Percentiles rank a stretch among this genome's conserved stretches.
Evolutionary conservation across 2,888 invertebrate species (phyloP).

Genomic region (Danaus chrysippus): DNA sequence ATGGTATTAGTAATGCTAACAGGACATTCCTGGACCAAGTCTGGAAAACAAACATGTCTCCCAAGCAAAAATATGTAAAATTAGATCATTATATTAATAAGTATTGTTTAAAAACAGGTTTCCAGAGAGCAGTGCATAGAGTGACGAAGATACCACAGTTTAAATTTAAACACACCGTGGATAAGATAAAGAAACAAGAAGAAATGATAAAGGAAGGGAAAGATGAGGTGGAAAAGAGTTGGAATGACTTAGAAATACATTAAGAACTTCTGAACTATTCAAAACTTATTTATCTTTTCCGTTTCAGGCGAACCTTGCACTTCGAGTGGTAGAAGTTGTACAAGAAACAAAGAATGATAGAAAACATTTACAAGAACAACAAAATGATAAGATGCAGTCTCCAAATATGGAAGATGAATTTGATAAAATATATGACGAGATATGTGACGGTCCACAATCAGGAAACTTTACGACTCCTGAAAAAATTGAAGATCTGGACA

Average conservation of each 20-base stretch:
- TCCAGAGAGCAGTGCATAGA: conserved; percentile 38
- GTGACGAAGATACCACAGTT: conserved; percentile 53
- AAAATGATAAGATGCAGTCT: conserved; percentile 15
- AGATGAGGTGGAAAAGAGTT: conserved; percentile 29
- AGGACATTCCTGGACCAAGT: no score
- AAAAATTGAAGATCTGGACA: conserved; percentile 52
- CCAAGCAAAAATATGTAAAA: no score
- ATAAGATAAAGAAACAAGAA: conserved; percentile 39
- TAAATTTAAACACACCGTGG: conserved; percentile 49
- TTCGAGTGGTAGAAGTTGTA: conserved; percentile 38
- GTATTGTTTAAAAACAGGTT: conserved; percentile 2
- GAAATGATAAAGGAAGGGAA: conserved; percentile 33
- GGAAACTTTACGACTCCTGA: conserved; percentile 34
- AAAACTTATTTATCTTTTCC: background rate
- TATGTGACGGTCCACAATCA: conserved; percentile 37
- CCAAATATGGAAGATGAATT: conserved; percentile 56
- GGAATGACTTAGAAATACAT: conserved; percentile 17
- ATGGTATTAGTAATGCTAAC: no score
- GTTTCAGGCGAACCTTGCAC: conserved; percentile 15
- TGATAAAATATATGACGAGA: conserved; percentile 64
- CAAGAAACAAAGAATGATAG: conserved; percentile 40
- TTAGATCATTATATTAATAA: background rate
- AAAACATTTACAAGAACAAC: conserved; percentile 19
- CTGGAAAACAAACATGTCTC: no score
- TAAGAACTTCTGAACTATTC: background rate